phyloP scores from a whole-genome alignment of 23 tunicate genomes.

The Botrylloides violaceus region DNA sequence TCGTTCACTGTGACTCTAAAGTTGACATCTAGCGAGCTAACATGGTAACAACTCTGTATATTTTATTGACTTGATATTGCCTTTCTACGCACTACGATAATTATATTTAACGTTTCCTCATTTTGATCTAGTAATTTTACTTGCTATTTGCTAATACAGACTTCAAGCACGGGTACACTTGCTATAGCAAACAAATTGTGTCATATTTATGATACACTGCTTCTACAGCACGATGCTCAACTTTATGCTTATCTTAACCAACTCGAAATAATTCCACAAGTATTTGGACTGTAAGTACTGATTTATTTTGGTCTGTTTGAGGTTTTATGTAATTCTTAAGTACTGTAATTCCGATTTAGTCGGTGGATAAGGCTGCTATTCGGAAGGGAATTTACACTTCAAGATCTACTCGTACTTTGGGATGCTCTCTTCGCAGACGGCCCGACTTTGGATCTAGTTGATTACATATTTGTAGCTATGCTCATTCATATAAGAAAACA shows the following conservation, averaged over 20 bases:
- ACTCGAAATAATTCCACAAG: slow-evolving; percentile 94
- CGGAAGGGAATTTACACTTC: slow-evolving; percentile 89
- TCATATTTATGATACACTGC: slow-evolving; percentile 46
- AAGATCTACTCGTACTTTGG: slow-evolving; percentile 92
- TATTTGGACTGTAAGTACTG: slow-evolving; percentile 71
- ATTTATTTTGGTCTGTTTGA: no score
- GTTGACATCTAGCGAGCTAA: no score
- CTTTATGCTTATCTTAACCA: slow-evolving; percentile 60
- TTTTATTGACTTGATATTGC: no score
- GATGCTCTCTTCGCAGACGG: slow-evolving; percentile 94
- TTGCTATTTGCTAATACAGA: neutral
- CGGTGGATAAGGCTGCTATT: slow-evolving; percentile 95
- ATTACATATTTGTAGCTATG: slow-evolving; percentile 92
- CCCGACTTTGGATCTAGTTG: slow-evolving; percentile 58
- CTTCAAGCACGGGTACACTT: slow-evolving; percentile 25
- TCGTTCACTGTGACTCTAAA: no score
- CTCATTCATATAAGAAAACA: slow-evolving; percentile 55
- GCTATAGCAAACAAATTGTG: slow-evolving; percentile 72
- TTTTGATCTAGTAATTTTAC: no score
- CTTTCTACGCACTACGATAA: no score
- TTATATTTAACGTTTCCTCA: no score
- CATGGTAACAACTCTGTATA: no score
- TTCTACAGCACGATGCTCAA: slow-evolving; percentile 51
- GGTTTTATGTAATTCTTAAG: no score
- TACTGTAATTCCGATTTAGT: neutral